Percentiles rank a stretch among this genome's conserved stretches.
These are phyloP conservation scores for Coregonus sp. DNA, from an alignment of 2,797 vertebrate genomes.

Conservation along the genomic window DNA sequence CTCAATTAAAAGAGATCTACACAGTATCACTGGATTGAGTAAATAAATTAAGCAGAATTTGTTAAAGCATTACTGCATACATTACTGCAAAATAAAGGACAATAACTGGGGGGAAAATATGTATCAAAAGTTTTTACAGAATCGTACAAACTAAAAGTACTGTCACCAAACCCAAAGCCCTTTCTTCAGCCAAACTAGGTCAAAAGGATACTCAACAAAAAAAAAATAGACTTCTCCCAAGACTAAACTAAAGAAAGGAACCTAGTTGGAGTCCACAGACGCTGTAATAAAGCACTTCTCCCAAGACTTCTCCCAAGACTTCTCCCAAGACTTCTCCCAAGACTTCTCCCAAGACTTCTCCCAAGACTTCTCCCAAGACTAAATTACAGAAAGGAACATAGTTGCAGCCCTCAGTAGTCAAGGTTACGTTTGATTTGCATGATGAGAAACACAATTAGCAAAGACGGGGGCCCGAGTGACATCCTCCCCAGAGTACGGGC, in stretches of 20 bases:
- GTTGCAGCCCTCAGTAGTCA: neutral
- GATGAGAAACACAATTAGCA: slow-evolving; percentile 30
- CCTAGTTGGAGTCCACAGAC: neutral
- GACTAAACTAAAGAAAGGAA: neutral
- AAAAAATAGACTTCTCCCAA: neutral
- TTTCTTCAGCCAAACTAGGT: neutral
- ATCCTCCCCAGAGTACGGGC: neutral
- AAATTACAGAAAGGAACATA: too few relatives aligned
- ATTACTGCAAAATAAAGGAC: neutral
- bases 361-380: too few relatives aligned
- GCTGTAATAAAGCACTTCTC: too few relatives aligned
- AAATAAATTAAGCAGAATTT: neutral
- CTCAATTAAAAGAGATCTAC: neutral
- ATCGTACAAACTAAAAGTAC: neutral
- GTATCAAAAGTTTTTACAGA: neutral
- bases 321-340: too few relatives aligned
- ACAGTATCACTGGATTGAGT: neutral
- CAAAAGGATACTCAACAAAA: neutral
- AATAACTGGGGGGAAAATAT: neutral
- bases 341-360: too few relatives aligned
- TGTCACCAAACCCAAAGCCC: neutral
- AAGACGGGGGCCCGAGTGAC: neutral
- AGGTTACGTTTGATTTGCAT: slow-evolving; percentile 29
- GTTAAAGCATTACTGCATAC: neutral
- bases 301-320: too few relatives aligned